Evolutionary conservation across 2,888 invertebrate species (phyloP), one percentile per base, ranked within the genome.

Genomic region (Tenthredo mesomela): DNA sequence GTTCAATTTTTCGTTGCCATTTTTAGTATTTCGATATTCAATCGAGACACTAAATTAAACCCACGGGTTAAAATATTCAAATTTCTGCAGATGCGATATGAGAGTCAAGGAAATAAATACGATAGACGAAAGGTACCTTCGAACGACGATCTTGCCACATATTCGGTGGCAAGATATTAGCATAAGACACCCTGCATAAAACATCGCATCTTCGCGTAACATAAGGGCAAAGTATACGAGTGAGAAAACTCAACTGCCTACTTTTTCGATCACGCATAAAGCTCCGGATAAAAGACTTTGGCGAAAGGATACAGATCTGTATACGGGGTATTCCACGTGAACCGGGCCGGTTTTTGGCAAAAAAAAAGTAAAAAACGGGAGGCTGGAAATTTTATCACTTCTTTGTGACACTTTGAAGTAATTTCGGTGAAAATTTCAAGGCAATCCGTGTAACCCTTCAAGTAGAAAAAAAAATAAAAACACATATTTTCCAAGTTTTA

Each of bases 171-270:
- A 37, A 21, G 18, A 80, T 40, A 80, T 80, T 37, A 80, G 80
- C 61, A 80, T 80, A 80, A 58, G 80, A 43, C 80, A 80, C 18
- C 33, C 37, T 58, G 80, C 80, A 65, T 65, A 65, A 80, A 61
- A 80, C 80, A 80, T 80, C 21, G 58, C 80, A 29, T 61, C 61
- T 80, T 58, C 61, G 6, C 3, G 12, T n/a, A 29, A 29, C 58
- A 61, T 37, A 40, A 80, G 61, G 80, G 80, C 80, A 40, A 58
- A 80, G 77, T 77, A 77, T 50, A 47, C 29, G n/a, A 25, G 50
- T 50, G 77, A 50, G 54, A 50, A 50, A 77, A 50, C 77, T 77
- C 50, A 54, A 18, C 15, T 25, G 25, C n/a, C 29, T 50, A 77
- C 47, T 77, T 77, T 77, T 77, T 77, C 77, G 77, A 50, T 77